Conservation (phyloP, 2,888 invertebrate genomes). For the Drosophila paracracens region DNA sequence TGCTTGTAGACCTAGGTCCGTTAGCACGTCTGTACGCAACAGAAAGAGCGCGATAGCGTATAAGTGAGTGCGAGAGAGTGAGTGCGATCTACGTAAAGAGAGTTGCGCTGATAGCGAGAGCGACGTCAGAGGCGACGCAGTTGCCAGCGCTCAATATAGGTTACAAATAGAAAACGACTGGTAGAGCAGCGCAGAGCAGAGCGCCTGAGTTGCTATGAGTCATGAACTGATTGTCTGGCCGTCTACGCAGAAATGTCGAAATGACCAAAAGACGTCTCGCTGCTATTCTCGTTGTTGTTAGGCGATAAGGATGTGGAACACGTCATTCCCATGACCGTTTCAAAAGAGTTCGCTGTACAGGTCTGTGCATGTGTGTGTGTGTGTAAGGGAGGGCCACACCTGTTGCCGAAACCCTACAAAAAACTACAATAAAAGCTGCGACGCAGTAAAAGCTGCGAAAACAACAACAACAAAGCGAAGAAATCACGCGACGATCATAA, state of each 20-base stretch:
- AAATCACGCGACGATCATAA: conserved; percentile 77
- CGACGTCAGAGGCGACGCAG: background rate
- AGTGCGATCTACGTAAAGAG: conserved; percentile 20
- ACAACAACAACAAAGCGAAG: conserved; percentile 56
- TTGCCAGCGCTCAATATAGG: conserved; percentile 52
- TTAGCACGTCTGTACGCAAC: conserved; percentile 24
- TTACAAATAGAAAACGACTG: conserved; percentile 56
- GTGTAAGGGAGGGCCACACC: conserved; percentile 68
- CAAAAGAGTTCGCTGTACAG: conserved; percentile 52
- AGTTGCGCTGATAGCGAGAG: conserved; percentile 20
- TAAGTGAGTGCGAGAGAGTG: conserved; percentile 8
- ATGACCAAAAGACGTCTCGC: conserved; percentile 55
- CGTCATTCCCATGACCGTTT: conserved; percentile 63
- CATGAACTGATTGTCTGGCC: conserved; percentile 29
- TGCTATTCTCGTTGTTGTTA: conserved; percentile 12
- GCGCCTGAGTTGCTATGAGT: conserved; percentile 59
- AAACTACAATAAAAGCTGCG: conserved; percentile 67
- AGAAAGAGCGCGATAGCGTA: conserved; percentile 13
- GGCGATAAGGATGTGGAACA: conserved; percentile 71
- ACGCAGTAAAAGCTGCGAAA: conserved; percentile 57
- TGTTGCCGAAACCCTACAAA: conserved; percentile 66
- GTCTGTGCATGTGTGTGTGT: conserved; percentile 16
- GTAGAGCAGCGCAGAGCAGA: background rate
- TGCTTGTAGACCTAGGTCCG: conserved; percentile 73
- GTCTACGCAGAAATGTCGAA: conserved; percentile 21